Evolutionary conservation across 2,888 invertebrate species (phyloP), one percentile per base, ranked within the genome.

Genomic region (Ecliptopera silaceata): DNA sequence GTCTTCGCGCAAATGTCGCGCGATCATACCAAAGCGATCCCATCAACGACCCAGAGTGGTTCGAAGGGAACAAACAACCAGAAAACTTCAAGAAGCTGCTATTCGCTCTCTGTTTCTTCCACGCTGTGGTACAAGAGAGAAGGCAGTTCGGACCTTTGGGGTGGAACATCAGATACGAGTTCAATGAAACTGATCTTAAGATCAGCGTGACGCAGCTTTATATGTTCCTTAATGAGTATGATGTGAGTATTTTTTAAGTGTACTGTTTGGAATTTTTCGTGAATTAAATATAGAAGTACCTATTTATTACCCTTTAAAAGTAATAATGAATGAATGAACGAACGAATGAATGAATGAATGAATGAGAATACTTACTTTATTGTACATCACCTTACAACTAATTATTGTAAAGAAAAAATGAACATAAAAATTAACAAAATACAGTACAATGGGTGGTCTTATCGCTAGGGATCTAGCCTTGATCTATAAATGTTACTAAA

Each of bases 131-230:
- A 0, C 98, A 98, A 83, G 98, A 98, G 82, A 92, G 98, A 49
- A 88, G 97, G 4, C 97, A 97, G 82, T 98, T 97, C 78, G 98
- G 98, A 0, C 96, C 98, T 0, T 93, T 98, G 17, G 98, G 98
- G 0, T 98, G 98, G 98, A 99, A 98, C 80, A 98, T 97, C 60
- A 94, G 96, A 0, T 99, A 99, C 76, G 98, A 98, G 79, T 99
- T 98, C 83, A 98, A 98, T 77, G 98, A 98, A 80, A 98, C 98
- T 0, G 99, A 99, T 84, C 89, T 98, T 34, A 92, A 95, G 56
- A 98, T 98, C 61, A 97, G 97, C 63, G 94, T 97, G 32, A 93
- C 95, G 74, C 98, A 99, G 79, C 88, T 98, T 11, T 95, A 96
- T 79, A 97, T 97, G 93, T 96, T 97, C 79, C 89, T 97, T 18